Conservation (phyloP, 2,888 invertebrate genomes). For the Zaprionus obscuricornis region DNA sequence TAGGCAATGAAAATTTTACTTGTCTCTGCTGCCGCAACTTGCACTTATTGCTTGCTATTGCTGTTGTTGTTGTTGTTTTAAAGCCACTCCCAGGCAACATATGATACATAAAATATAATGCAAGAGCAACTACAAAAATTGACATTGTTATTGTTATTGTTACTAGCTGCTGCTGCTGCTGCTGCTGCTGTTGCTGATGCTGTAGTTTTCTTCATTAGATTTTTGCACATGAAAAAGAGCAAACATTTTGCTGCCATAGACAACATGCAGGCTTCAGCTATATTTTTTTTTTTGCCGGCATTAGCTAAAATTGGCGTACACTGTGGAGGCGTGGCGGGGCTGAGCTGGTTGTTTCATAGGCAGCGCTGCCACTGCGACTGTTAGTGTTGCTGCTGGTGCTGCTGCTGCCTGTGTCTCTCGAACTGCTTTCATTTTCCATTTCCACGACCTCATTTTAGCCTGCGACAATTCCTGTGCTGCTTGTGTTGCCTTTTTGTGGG, state of each 20-base stretch:
- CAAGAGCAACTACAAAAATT: constrained; percentile 27
- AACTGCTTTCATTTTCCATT: constrained; percentile 83
- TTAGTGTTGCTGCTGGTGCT: constrained; percentile 18
- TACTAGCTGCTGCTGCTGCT: constrained; percentile 19
- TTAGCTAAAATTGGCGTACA: constrained; percentile 17
- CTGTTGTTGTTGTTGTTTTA: constrained; percentile 36
- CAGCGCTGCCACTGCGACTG: constrained; percentile 22
- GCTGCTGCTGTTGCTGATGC: constrained; percentile 21
- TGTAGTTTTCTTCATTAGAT: constrained; percentile 41
- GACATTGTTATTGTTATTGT: constrained; percentile 12
- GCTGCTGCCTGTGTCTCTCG: constrained; percentile 55
- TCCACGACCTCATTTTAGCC: constrained; percentile 82
- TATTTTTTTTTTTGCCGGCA: constrained; percentile 59
- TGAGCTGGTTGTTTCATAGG: background rate
- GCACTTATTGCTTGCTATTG: constrained; percentile 7
- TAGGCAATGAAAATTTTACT: constrained; percentile 68
- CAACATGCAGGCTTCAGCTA: constrained; percentile 23
- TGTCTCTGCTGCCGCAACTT: constrained; percentile 16
- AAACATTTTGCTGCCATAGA: constrained; percentile 21
- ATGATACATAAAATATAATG: constrained; percentile 33
- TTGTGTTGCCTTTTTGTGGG: no score
- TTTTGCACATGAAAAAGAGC: constrained; percentile 28
- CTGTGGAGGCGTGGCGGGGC: background rate
- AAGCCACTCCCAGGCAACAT: constrained; percentile 65
- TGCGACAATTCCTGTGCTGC: background rate